Base-by-base conservation (phyloP, 2,797 vertebrate species). In the Anguilla anguilla region DNA sequence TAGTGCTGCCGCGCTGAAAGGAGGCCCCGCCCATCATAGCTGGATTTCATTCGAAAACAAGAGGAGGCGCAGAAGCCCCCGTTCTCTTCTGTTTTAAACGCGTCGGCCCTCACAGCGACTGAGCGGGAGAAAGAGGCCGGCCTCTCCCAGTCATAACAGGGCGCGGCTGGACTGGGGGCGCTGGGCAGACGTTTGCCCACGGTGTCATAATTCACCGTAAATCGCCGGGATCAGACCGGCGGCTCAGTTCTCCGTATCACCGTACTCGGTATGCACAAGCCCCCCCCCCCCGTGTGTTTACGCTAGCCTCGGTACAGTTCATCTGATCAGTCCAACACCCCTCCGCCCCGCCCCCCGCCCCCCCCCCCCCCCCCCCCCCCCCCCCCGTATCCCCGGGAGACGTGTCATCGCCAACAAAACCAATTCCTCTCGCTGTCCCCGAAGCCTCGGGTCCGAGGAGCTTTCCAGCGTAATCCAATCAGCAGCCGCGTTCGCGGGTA, bases 381-480 rank as follows among this genome's bases (percentile, higher is more conserved):
- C 31, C 84, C 53, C 7, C 72, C 72, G 91, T 88, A 89, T 89
- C 90, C 72, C 35, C 86, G 39, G 4, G 85, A 90, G 89, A 91
- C 46, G 10, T 91, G 86, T 90, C 89, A 83, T 92, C 86, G 87
- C 85, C 88, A 88, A 74, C n/a, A 57, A 87, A 87, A 89, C 89
- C 86, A 88, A 57, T 89, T 88, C 87, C 74, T 72, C 89, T 83
- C 88, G 1, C 25, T 64, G 25, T 81, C 57, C 69, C 55, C 4
- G 0, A 89, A 89, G 88, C 67, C 69, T 59, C 83, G 53, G 82
- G 67, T 64, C 79, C 85, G 87, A 87, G 84, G 67, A 92, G 86
- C 72, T 84, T 89, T 86, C 89, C 74, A 79, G 85, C 55, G 3
- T 91, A 91, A 93, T 93, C 87, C 91, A 91, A 90, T 92, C 91